phyloP scores from a whole-genome alignment of 2,113 vertebrate species.

The Spilogale gracilis region DNA sequence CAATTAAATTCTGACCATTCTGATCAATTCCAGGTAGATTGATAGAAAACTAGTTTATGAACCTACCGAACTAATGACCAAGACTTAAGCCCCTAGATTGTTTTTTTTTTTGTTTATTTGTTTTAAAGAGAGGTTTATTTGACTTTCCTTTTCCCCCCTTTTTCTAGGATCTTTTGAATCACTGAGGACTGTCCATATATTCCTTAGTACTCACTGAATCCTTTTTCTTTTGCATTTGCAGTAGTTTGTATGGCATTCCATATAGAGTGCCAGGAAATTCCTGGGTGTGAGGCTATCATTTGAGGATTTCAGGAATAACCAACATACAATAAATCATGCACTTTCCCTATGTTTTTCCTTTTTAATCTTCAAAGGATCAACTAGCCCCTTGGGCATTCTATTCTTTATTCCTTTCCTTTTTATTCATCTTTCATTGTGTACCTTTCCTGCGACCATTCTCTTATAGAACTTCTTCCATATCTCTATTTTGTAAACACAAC shows the following conservation, averaged over 20 bases:
- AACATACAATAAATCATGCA: background rate
- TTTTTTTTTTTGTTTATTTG: background rate
- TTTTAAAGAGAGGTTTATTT: background rate
- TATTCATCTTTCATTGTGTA: background rate
- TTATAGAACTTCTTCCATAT: background rate
- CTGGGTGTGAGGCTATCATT: background rate
- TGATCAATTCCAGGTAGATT: background rate
- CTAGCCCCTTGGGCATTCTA: background rate
- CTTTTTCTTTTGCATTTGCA: background rate
- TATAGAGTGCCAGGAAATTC: background rate
- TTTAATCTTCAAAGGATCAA: background rate
- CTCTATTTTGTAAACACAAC: background rate
- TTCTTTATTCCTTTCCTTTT: background rate
- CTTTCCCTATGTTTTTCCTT: background rate
- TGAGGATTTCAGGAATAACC: background rate
- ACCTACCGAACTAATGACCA: background rate
- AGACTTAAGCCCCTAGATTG: background rate
- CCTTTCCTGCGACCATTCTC: background rate
- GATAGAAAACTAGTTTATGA: background rate
- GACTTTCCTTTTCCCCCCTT: background rate
- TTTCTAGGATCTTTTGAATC: background rate
- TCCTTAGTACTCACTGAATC: background rate
- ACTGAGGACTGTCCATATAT: background rate
- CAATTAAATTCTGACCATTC: background rate
- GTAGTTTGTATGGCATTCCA: background rate